Base-by-base conservation (phyloP, 2,113 vertebrate species). In the Phycodurus eques region DNA sequence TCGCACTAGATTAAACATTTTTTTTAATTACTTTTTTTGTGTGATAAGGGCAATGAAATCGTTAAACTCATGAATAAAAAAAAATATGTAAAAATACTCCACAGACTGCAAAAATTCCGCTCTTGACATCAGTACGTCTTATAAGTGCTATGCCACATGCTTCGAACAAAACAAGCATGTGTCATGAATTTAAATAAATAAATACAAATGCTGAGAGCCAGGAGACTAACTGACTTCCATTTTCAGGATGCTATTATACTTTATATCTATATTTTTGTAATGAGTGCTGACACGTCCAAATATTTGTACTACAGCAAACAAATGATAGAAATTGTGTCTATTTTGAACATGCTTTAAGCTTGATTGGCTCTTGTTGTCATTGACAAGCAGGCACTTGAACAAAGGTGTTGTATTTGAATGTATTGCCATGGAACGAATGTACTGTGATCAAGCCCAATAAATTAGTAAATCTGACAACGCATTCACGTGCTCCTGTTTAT, bases 351-450 rank as follows among this genome's bases (percentile, higher is more conserved):
- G 86, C 86, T 88, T 90, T 89, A 87, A 85, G 82, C 76, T 83
- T 87, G 82, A 84, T 81, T 88, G 83, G 78, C 76, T 82, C 64
- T 68, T 46, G 73, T 72, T 80, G 78, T 83, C 61, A 77, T 77
- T 80, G 80, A 80, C 72, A 64, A 83, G 76, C 78, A 53, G 82
- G 75, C 72, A 81, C 84, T 75, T 76, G 70, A 76, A 78, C 68
- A 53, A 49, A 75, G 74, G 78, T 87, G 83, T 90, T 80, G 83
- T 73, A 70, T 82, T 74, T 88, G 93, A 93, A 94, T 93, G 92
- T 92, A 91, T 92, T 92, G 92, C 92, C 73, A 92, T 88, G 79
- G 88, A 90, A 85, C 84, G 88, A 92, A 92, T 92, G 89, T 92
- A 87, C 88, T 74, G 80, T 85, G 74, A 88, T 83, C 80, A 72